Evolutionary conservation across 2,113 vertebrate genomes (phyloP).

Genomic region (Hyperopisus bebe): DNA sequence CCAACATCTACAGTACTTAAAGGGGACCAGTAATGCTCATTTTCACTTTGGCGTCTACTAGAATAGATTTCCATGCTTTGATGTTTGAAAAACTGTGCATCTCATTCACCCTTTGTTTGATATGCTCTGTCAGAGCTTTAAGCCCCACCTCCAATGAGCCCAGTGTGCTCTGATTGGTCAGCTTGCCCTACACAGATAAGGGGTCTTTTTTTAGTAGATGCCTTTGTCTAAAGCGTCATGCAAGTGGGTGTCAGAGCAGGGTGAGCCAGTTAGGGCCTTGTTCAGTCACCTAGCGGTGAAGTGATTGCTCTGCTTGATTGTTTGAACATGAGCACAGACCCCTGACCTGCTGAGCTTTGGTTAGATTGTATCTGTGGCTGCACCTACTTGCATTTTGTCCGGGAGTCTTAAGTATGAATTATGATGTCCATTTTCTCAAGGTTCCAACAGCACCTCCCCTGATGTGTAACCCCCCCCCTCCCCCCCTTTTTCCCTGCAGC

Average conservation of each 20-base stretch:
- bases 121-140: not conserved
- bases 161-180: too few relatives aligned
- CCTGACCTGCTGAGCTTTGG: not conserved
- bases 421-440: not conserved
- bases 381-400: not conserved
- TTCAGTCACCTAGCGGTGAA: not conserved
- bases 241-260: not conserved
- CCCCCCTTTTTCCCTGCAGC: slow-evolving; percentile 46
- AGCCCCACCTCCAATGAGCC: too few relatives aligned
- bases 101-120: not conserved
- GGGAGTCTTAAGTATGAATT: not conserved
- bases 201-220: not conserved
- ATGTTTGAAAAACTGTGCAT: not conserved
- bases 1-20: not conserved
- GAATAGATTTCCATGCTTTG: not conserved
- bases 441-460: not conserved
- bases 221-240: not conserved
- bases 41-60: not conserved
- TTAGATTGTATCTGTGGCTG: not conserved
- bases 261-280: not conserved
- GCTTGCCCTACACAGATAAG: too few relatives aligned
- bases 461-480: too few relatives aligned
- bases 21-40: not conserved
- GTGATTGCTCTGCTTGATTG: not conserved
- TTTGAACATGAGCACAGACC: not conserved